Evolutionary conservation across 2,797 vertebrate species (phyloP).

Genomic region (Megaceryle alcyon): DNA sequence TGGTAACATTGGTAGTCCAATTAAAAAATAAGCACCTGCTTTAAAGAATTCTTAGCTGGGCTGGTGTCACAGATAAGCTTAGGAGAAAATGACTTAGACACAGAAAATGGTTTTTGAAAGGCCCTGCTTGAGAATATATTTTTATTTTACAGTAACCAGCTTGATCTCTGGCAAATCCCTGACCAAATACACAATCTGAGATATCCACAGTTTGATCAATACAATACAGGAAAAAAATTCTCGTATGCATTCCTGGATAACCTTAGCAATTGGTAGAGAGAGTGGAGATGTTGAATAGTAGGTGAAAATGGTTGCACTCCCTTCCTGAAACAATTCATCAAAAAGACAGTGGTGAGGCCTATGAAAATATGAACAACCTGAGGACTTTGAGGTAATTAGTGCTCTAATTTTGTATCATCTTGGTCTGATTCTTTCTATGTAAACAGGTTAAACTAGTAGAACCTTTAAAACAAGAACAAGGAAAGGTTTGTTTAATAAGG

Average conservation of each 20-base stretch:
- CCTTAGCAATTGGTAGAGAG: background rate
- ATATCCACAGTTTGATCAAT: background rate
- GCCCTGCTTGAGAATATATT: background rate
- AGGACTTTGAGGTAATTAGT: background rate
- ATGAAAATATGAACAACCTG: background rate
- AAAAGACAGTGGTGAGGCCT: background rate
- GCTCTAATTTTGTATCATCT: background rate
- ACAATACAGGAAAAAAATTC: background rate
- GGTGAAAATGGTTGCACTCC: background rate
- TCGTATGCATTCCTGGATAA: background rate
- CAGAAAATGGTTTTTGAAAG: background rate
- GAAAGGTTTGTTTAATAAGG: constrained; percentile 24
- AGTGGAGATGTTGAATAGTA: background rate
- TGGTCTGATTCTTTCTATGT: background rate
- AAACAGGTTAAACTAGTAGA: background rate
- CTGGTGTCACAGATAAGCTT: background rate
- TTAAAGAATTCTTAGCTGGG: background rate
- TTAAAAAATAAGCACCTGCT: background rate
- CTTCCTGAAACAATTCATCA: background rate
- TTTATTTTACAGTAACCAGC: background rate
- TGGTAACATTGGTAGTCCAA: too few species aligned
- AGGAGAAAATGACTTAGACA: background rate
- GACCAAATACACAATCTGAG: background rate
- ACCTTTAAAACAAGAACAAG: constrained; percentile 15
- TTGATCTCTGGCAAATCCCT: background rate